phyloP scores from a whole-genome alignment of 2,113 vertebrate genomes.

The Thermophis baileyi region DNA sequence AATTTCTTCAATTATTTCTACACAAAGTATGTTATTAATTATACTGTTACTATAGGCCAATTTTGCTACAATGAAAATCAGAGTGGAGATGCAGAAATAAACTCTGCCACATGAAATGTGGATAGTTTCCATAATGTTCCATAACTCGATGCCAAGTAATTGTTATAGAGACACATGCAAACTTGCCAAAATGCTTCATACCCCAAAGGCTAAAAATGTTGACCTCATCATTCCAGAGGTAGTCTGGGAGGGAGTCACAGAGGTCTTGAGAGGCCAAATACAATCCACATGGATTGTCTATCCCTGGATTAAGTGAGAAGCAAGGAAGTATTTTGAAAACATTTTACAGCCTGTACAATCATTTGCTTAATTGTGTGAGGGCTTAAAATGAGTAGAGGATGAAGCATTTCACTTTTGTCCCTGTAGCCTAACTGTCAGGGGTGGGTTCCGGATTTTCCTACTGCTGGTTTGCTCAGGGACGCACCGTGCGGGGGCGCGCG shows the following conservation, averaged over 20 bases:
- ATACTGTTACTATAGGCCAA: background rate
- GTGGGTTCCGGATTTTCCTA: too few relatives aligned
- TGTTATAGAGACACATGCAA: background rate
- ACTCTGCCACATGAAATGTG: background rate
- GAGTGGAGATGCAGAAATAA: background rate
- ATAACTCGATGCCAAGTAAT: background rate
- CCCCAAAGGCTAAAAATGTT: background rate
- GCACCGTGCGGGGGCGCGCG: too few relatives aligned
- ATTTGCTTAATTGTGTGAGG: background rate
- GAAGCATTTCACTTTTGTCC: background rate
- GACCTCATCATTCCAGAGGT: background rate
- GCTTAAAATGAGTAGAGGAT: background rate
- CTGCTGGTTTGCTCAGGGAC: too few relatives aligned
- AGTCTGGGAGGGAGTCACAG: background rate
- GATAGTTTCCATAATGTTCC: background rate
- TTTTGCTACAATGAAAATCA: background rate
- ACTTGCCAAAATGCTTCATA: background rate
- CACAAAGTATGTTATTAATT: background rate
- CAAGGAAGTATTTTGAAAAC: background rate
- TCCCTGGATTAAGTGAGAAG: background rate
- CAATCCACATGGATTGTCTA: background rate
- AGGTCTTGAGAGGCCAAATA: background rate
- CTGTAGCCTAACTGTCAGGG: background rate
- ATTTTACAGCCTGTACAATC: background rate
- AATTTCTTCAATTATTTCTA: background rate